Conservation (phyloP, 2,113 vertebrate genomes). For the Oreocharis arfaki region DNA sequence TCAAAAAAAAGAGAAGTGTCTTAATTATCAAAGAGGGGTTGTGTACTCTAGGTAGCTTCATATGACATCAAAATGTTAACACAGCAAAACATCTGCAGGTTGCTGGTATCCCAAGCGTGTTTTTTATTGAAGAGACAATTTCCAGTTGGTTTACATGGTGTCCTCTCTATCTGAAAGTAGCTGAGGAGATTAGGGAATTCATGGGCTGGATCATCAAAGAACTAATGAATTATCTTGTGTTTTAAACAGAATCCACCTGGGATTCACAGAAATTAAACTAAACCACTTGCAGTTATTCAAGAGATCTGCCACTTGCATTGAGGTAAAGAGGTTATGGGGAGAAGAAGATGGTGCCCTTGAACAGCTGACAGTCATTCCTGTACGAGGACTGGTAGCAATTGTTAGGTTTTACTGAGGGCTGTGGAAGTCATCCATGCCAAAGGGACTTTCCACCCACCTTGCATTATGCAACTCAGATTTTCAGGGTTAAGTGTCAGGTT, state of each 20-base stretch:
- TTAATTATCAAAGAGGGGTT: neutral
- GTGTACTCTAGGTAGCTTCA: neutral
- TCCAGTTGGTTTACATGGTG: neutral
- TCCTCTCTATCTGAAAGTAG: neutral
- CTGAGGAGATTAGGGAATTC: neutral
- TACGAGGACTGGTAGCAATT: neutral
- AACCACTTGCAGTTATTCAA: neutral
- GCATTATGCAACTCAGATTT: neutral
- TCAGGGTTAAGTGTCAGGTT: neutral
- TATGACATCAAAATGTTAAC: neutral
- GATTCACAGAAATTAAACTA: constrained; percentile 4
- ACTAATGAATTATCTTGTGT: neutral
- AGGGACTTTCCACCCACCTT: neutral
- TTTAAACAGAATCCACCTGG: constrained; percentile 17
- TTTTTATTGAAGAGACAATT: neutral
- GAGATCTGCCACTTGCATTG: neutral
- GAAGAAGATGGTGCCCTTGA: neutral
- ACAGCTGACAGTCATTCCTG: neutral
- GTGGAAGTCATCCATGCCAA: neutral
- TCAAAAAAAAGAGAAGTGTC: neutral
- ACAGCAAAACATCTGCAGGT: neutral
- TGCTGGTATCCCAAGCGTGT: neutral
- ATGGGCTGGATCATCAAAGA: neutral
- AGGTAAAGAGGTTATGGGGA: neutral
- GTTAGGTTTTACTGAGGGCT: neutral